Percentiles rank a stretch among this genome's conserved stretches.
These are phyloP conservation scores for Cacatua alba DNA, from an alignment of 2,113 vertebrate species.

Conservation along the genomic window DNA sequence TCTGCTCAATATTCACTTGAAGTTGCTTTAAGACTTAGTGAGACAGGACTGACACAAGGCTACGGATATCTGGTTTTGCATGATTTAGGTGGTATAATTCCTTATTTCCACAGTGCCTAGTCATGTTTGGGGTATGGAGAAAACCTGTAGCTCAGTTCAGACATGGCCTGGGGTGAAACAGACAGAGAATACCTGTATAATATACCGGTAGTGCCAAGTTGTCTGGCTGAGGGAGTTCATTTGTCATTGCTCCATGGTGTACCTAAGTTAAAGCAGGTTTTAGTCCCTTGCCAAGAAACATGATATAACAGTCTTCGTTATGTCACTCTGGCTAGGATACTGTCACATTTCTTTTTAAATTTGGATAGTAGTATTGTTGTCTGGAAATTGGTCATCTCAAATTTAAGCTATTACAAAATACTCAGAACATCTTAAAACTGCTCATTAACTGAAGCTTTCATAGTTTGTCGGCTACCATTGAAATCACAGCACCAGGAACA, in stretches of 20 bases:
- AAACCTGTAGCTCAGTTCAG: neutral
- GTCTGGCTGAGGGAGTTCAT: neutral
- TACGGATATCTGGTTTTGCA: neutral
- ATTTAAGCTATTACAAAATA: neutral
- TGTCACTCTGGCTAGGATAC: neutral
- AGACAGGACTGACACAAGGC: neutral
- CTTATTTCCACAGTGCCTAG: neutral
- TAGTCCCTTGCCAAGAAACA: neutral
- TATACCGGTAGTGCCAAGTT: neutral
- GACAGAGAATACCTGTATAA: neutral
- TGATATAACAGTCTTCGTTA: neutral
- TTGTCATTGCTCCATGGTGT: neutral
- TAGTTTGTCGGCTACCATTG: neutral
- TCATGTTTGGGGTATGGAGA: neutral
- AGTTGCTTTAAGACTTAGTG: neutral
- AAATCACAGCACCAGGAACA: neutral
- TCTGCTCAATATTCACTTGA: neutral
- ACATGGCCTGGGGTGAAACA: neutral
- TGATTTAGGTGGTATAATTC: neutral
- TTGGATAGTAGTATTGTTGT: neutral
- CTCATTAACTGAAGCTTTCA: neutral
- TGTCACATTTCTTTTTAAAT: neutral
- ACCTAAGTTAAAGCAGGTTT: neutral
- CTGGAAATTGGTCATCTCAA: neutral
- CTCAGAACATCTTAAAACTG: neutral